Evolutionary conservation across 2,113 vertebrate species (phyloP).

Genomic region (Xiphophorus hellerii): DNA sequence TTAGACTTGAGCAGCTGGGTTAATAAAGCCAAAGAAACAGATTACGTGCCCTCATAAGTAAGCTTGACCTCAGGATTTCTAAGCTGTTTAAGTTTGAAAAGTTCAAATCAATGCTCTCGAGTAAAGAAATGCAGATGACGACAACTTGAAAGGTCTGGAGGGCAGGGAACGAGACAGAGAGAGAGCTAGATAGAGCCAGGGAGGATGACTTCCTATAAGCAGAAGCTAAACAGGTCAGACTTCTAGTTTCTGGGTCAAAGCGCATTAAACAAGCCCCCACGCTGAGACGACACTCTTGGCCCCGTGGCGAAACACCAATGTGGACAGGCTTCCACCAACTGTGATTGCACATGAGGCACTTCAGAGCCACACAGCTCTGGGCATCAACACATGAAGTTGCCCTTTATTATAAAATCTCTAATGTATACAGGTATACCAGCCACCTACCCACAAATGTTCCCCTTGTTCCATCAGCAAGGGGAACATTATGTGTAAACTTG

Average conservation of each 20-base stretch:
- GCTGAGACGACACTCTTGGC: constrained; percentile 35
- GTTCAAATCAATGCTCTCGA: not conserved
- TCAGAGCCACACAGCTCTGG: constrained; percentile 60
- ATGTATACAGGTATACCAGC: constrained; percentile 41
- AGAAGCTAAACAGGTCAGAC: constrained; percentile 71
- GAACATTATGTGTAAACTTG: not conserved
- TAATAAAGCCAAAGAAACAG: constrained; percentile 2
- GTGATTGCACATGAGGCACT: constrained; percentile 66
- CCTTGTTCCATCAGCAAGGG: not conserved
- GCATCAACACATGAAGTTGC: constrained; percentile 70
- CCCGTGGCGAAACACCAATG: constrained; percentile 52
- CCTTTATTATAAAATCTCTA: constrained; percentile 62
- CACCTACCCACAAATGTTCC: not conserved
- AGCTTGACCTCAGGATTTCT: not conserved
- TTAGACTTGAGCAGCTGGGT: not conserved
- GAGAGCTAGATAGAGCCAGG: constrained; percentile 6
- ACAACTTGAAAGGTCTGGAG: constrained; percentile 9
- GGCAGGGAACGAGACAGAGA: constrained; percentile 5
- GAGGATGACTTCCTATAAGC: constrained; percentile 60
- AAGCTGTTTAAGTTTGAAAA: not conserved
- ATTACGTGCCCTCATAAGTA: constrained; percentile 11
- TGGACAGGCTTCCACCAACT: constrained; percentile 65
- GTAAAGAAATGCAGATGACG: constrained; percentile 12
- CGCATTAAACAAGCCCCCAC: constrained; percentile 59
- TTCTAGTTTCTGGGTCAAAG: constrained; percentile 68